Conservation (phyloP, 2,888 invertebrate genomes). For the Erebia aethiops region DNA sequence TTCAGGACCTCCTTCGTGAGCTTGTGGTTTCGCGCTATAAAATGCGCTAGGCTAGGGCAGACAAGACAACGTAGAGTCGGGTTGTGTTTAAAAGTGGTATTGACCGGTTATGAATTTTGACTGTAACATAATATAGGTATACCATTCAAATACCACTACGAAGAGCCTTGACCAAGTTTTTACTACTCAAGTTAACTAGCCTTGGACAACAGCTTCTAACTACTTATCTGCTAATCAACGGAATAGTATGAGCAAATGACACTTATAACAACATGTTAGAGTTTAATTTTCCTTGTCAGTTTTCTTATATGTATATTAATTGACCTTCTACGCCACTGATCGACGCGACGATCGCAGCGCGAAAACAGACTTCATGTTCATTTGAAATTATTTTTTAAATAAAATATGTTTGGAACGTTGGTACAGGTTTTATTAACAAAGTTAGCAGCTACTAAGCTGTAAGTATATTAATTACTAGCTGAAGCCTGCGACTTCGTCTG, state of each 20-base stretch:
- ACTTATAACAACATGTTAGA: constrained; percentile 34
- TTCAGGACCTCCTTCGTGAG: too few relatives aligned
- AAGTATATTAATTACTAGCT: too few relatives aligned
- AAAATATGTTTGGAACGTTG: neutral
- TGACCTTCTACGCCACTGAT: constrained; percentile 32
- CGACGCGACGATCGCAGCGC: constrained; percentile 24
- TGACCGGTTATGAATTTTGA: too few relatives aligned
- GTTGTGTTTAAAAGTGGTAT: too few relatives aligned
- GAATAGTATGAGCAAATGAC: constrained; percentile 22
- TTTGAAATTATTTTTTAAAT: neutral
- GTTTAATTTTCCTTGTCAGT: constrained; percentile 35
- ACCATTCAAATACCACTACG: constrained; percentile 38
- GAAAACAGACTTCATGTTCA: constrained; percentile 21
- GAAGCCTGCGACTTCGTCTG: too few relatives aligned
- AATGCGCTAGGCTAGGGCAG: too few relatives aligned
- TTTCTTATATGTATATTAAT: constrained; percentile 18
- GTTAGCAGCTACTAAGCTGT: too few relatives aligned
- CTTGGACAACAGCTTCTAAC: constrained; percentile 58
- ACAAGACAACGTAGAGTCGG: too few relatives aligned
- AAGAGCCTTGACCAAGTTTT: constrained; percentile 66
- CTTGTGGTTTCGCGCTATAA: too few relatives aligned
- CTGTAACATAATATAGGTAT: constrained; percentile 7
- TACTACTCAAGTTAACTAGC: constrained; percentile 56
- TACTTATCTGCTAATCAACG: constrained; percentile 48
- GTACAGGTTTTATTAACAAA: too few relatives aligned